Evolutionary conservation across 2,113 vertebrate species (phyloP).

Genomic region (Psettodes erumei): DNA sequence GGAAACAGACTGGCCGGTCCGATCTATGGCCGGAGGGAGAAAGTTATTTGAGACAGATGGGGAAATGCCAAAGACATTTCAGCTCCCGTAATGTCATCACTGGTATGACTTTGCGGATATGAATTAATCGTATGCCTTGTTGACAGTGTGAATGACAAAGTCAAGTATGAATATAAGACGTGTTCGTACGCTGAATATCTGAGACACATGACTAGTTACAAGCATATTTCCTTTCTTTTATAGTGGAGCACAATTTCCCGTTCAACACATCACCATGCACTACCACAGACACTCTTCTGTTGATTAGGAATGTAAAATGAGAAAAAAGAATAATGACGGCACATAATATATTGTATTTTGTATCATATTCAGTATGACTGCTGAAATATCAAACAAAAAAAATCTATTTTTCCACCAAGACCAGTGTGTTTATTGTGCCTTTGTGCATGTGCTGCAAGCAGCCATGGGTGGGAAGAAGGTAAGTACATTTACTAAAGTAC

Average conservation of each 20-base stretch:
- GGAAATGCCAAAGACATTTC: constrained; percentile 17
- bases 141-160: neutral
- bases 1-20: constrained; percentile 29
- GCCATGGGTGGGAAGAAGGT: too few species aligned
- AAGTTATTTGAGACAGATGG: constrained; percentile 15
- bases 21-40: constrained; percentile 1
- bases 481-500: too few species aligned
- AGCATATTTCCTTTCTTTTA: neutral
- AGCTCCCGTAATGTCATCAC: neutral
- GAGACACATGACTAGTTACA: neutral
- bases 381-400: too few species aligned
- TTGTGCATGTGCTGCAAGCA: neutral
- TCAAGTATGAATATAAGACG: neutral
- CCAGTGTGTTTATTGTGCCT: neutral
- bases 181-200: neutral
- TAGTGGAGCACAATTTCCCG: neutral
- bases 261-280: neutral
- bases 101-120: neutral
- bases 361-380: neutral
- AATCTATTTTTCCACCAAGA: too few species aligned
- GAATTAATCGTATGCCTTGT: neutral
- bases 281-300: neutral
- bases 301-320: neutral
- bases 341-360: neutral
- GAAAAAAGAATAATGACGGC: neutral